phyloP scores from a whole-genome alignment of 1,140 invertebrate species.

The Bombus superbus region DNA sequence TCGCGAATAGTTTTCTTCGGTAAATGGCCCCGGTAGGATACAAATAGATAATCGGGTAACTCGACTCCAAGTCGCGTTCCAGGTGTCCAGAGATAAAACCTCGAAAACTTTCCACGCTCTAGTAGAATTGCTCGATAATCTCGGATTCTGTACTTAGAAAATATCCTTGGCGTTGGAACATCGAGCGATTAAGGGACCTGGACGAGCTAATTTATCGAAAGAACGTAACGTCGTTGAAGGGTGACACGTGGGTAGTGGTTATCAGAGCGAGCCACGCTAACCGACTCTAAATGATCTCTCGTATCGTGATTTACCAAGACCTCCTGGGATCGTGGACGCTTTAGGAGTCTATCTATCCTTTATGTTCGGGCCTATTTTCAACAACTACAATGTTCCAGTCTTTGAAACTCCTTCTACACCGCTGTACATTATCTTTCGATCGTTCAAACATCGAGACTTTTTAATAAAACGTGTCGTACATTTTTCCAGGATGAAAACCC shows the following conservation, averaged over 20 bases:
- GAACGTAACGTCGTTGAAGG: constrained; percentile 44
- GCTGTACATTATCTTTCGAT: not conserved
- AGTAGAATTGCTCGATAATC: not conserved
- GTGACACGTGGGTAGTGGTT: constrained; percentile 56
- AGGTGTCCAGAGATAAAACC: not conserved
- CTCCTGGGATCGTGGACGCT: constrained; percentile 38
- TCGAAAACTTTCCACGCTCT: too few species aligned
- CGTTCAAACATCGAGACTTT: not conserved
- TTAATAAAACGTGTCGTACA: too few species aligned
- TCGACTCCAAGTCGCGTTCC: not conserved
- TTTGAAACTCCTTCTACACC: not conserved
- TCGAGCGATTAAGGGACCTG: constrained; percentile 13
- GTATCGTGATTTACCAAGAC: constrained; percentile 66
- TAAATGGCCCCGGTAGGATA: too few species aligned
- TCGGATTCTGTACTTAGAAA: not conserved
- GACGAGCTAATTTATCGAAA: constrained; percentile 61
- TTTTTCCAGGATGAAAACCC: not conserved
- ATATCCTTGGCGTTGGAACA: constrained; percentile 3
- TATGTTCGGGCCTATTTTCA: fast-evolving
- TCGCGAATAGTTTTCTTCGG: not conserved
- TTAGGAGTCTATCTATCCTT: not conserved
- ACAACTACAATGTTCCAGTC: not conserved
- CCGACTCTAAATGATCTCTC: constrained; percentile 53
- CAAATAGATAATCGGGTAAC: not conserved
- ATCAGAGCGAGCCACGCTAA: constrained; percentile 51